These are phyloP conservation scores for Cyanistes caeruleus DNA, from an alignment of 2,113 vertebrate species.

Conservation along the genomic window DNA sequence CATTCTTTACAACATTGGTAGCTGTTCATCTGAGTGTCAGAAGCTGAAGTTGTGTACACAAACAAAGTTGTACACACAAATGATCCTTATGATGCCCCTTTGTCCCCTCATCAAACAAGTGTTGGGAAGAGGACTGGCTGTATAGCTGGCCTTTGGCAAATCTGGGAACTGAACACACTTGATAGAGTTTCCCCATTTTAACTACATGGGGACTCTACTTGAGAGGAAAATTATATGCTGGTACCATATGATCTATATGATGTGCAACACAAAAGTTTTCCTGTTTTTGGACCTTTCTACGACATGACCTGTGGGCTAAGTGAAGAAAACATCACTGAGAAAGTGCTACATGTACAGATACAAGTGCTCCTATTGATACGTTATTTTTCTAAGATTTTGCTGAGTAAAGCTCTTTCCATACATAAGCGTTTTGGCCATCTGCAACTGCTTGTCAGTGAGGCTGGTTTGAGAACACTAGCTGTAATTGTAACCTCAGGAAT, in stretches of 20 bases:
- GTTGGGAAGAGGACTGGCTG: not conserved
- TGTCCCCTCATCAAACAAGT: not conserved
- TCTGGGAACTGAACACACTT: not conserved
- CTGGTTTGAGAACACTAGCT: constrained; percentile 80
- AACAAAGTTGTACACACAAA: not conserved
- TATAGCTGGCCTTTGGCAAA: not conserved
- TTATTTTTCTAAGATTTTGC: constrained; percentile 76
- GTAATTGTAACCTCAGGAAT: constrained; percentile 89
- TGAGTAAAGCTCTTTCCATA: constrained; percentile 77
- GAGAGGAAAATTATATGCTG: not conserved
- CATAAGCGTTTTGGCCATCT: constrained; percentile 78
- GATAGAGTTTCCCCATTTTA: not conserved
- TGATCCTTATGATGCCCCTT: not conserved
- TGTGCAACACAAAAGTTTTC: constrained; percentile 35
- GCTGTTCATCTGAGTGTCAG: not conserved
- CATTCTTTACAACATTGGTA: not conserved
- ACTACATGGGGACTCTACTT: not conserved
- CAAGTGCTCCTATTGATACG: constrained; percentile 70
- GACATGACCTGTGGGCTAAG: constrained; percentile 40
- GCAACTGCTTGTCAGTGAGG: constrained; percentile 86
- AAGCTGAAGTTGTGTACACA: not conserved
- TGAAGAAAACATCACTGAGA: constrained; percentile 47
- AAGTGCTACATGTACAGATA: constrained; percentile 41
- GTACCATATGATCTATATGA: not conserved
- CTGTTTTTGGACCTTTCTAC: not conserved